Conservation (phyloP, 2,113 vertebrate species). For the Pluvialis apricaria region DNA sequence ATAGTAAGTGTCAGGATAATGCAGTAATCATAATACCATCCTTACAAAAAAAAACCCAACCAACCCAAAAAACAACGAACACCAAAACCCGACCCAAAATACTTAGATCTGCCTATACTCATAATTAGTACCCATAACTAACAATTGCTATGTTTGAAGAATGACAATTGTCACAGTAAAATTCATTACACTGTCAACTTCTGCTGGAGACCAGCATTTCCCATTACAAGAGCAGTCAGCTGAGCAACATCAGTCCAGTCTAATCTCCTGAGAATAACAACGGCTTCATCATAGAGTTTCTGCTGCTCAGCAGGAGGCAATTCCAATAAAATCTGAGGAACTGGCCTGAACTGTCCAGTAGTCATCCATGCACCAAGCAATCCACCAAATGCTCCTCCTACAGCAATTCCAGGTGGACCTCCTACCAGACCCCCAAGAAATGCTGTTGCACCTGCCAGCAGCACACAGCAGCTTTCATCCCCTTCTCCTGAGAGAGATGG, state of each 20-base stretch:
- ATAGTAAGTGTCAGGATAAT: neutral
- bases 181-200: slow-evolving; percentile 45
- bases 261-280: slow-evolving; percentile 65
- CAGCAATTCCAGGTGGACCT: slow-evolving; percentile 80
- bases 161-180: neutral
- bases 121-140: neutral
- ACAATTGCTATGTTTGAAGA: neutral
- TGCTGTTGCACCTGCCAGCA: slow-evolving; percentile 73
- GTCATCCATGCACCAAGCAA: slow-evolving; percentile 82
- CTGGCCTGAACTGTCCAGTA: slow-evolving; percentile 79
- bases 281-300: slow-evolving; percentile 70
- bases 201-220: slow-evolving; percentile 73
- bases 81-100: neutral
- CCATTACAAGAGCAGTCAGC: slow-evolving; percentile 81
- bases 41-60: neutral
- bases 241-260: slow-evolving; percentile 80
- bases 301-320: slow-evolving; percentile 74
- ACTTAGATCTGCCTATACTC: neutral
- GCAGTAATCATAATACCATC: neutral
- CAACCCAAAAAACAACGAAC: neutral
- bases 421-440: slow-evolving; percentile 83
- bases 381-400: slow-evolving; percentile 82
- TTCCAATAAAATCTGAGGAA: slow-evolving; percentile 87
- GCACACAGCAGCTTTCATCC: slow-evolving; percentile 82
- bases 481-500: slow-evolving; percentile 67